Evolutionary conservation across 2,113 vertebrate genomes (phyloP).

Genomic region (Cynocephalus volans): DNA sequence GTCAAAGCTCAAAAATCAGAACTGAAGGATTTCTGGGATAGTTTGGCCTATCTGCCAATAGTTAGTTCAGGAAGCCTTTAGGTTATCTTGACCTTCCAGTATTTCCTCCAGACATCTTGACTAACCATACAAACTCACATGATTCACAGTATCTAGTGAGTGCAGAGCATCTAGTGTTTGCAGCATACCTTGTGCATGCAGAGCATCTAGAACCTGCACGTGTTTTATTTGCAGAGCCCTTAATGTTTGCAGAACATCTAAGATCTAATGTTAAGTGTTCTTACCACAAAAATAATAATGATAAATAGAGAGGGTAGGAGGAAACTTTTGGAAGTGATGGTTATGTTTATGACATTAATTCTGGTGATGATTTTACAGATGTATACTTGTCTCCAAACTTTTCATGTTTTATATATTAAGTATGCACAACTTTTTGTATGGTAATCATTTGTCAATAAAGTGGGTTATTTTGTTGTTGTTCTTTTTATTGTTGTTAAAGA

Average conservation of each 20-base stretch:
- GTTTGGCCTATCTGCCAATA: background rate
- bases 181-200: background rate
- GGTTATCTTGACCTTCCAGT: too few relatives aligned
- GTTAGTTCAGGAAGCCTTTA: background rate
- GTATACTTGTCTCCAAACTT: background rate
- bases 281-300: background rate
- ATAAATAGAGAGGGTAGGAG: background rate
- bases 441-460: background rate
- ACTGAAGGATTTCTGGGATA: background rate
- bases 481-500: background rate
- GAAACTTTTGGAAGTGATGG: background rate
- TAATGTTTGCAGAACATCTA: background rate
- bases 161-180: background rate
- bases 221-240: too few relatives aligned
- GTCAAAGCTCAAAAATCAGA: background rate
- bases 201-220: background rate
- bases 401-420: background rate
- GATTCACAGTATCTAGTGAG: background rate
- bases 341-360: background rate
- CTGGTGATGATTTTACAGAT: background rate
- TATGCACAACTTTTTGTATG: background rate
- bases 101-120: background rate
- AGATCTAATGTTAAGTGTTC: background rate
- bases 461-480: background rate
- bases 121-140: too few relatives aligned